Base-by-base conservation (phyloP, 1,140 invertebrate genomes). In the Manduca sexta region DNA sequence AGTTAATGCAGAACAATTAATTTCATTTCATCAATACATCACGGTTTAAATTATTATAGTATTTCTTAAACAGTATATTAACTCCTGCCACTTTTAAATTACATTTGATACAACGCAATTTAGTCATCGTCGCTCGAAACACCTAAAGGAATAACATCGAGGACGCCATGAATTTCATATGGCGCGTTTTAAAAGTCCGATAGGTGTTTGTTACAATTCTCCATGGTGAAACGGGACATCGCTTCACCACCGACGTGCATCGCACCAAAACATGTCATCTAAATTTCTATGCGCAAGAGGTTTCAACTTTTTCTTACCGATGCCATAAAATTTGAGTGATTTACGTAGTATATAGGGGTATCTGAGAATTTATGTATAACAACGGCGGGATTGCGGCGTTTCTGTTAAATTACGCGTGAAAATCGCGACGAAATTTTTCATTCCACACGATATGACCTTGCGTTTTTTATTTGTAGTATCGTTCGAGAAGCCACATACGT, bases 401-500 rank as follows among this genome's bases (percentile, higher is more conserved):
- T 51, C 39, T 71, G 71, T 69, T 77, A 67, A 78, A 74, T 69
- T 67, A 60, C 55, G 47, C 58, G 74, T 73, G 55, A 75, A 74
- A 77, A 65, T 59, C 60, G 18, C 58, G 49, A 47, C 56, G 60
- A 56, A 54, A 72, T 71, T 64, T 49, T 35, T 56, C 52, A 60
- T 64, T 65, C 46, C 46, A 60, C 57, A 47, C 39, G 17, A 31
- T 30, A 49, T 38, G 38, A 45, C 17, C 53, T 60, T 59, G 56
- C 45, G 50, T 41, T 49, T 73, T 74, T 43, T 43, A 26, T 42
- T 30, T 35, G 42, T 42, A 47, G 45, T 47, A 58, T 13, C 39
- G 15, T 56, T 53, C 38, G 46, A 41, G 39, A 26, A 26, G 8
- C 1, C 21, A 26, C 21, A 26, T 26, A n/a, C 58, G 58, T 75